A percentile compares a stretch with the other conserved stretches of the same genome.
Evolutionary conservation across 2,113 vertebrate genomes (phyloP).

Genomic region (Labrus mixtus): DNA sequence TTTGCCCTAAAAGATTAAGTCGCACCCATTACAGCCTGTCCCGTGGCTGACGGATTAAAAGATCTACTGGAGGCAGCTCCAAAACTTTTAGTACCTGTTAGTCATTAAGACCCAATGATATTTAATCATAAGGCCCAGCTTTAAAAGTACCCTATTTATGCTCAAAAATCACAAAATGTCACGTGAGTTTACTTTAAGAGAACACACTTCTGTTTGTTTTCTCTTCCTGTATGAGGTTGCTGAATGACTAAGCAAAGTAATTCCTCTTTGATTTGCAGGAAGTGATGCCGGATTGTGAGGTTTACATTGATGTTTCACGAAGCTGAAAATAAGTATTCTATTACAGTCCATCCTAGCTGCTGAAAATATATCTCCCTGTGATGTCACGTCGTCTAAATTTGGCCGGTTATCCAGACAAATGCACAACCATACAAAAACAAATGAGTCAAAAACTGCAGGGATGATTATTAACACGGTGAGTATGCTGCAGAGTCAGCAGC

Average conservation of each 20-base stretch:
- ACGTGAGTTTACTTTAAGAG: neutral
- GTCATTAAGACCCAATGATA: neutral
- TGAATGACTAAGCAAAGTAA: neutral
- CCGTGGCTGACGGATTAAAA: neutral
- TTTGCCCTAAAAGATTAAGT: neutral
- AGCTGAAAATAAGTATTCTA: slow-evolving; percentile 35
- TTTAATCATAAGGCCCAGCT: neutral
- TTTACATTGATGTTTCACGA: slow-evolving; percentile 18
- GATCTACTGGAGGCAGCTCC: neutral
- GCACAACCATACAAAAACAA: slow-evolving; percentile 4
- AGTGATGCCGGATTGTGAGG: neutral
- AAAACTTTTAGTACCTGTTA: neutral
- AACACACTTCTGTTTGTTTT: neutral
- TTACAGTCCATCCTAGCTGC: slow-evolving; percentile 7
- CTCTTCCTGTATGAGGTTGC: neutral
- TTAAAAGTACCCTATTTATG: neutral
- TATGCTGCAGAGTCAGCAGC: neutral
- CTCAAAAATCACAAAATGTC: neutral
- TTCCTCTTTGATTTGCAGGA: neutral
- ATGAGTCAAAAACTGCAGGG: slow-evolving; percentile 5
- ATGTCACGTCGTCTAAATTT: slow-evolving; percentile 38
- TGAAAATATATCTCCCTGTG: slow-evolving; percentile 45
- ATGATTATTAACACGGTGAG: neutral
- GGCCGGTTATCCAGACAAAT: slow-evolving; percentile 13
- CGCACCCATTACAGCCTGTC: neutral